phyloP scores from a whole-genome alignment of 2,113 vertebrate genomes.

The Clinocottus analis region DNA sequence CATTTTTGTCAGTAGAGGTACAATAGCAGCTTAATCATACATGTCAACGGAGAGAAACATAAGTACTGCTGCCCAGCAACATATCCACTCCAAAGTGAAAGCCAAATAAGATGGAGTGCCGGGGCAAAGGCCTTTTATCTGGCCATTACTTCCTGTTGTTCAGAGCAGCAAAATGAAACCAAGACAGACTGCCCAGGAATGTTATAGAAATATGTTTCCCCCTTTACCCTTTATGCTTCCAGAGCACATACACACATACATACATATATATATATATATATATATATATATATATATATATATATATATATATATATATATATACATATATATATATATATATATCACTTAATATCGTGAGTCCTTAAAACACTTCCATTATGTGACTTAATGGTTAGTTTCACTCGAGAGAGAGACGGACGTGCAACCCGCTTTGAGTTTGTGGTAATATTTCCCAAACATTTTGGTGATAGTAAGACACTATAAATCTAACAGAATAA shows the following conservation, averaged over 20 bases:
- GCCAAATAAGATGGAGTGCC: conserved; percentile 38
- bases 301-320: neutral
- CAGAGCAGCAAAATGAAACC: conserved; percentile 47
- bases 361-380: neutral
- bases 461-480: neutral
- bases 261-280: neutral
- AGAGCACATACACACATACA: neutral
- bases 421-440: neutral
- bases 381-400: neutral
- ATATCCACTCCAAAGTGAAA: conserved; percentile 52
- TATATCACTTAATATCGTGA: neutral
- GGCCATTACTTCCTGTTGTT: conserved; percentile 53
- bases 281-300: neutral
- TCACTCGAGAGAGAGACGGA: neutral
- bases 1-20: conserved; percentile 32
- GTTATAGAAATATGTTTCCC: conserved; percentile 15
- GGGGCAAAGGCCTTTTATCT: conserved; percentile 45
- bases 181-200: conserved; percentile 33
- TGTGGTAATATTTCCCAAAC: neutral
- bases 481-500: neutral
- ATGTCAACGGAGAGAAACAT: conserved; percentile 42
- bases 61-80: conserved; percentile 32
- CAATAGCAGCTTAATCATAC: conserved; percentile 53
- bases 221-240: conserved; percentile 15
- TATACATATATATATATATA: too few relatives aligned